Evolutionary conservation across 2,888 invertebrate genomes (phyloP).

Genomic region (Dryocosmus kuriphilus): DNA sequence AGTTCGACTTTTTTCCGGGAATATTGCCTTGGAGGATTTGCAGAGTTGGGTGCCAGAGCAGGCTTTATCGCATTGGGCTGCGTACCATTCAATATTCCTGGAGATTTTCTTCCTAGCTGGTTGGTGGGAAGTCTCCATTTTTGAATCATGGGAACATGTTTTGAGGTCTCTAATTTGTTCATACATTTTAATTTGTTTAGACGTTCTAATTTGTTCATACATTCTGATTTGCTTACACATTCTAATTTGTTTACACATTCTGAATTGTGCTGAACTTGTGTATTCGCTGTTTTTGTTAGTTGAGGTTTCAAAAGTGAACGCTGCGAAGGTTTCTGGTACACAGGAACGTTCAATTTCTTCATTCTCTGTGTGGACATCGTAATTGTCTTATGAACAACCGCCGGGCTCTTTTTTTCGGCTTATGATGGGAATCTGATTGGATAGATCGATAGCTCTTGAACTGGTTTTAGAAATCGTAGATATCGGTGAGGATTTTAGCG

Average conservation of each 20-base stretch:
- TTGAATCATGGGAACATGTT: no score
- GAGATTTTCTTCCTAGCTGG: neutral
- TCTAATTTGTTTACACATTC: neutral
- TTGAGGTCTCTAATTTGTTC: no score
- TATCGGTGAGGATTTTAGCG: conserved; percentile 49
- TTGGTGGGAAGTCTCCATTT: neutral
- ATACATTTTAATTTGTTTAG: no score
- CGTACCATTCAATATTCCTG: neutral
- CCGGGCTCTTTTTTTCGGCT: neutral
- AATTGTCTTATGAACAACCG: neutral
- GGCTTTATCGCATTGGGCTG: neutral
- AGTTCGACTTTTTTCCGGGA: neutral
- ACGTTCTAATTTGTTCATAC: no score
- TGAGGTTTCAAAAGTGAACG: conserved; percentile 70
- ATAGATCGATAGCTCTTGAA: conserved; percentile 46
- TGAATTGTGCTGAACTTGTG: neutral
- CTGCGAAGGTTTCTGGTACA: conserved; percentile 67
- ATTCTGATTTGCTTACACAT: no score
- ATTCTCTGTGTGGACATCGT: neutral
- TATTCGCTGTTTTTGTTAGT: neutral
- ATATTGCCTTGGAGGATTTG: neutral
- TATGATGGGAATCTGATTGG: neutral
- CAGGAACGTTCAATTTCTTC: neutral
- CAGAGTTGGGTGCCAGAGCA: neutral
- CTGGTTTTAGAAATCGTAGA: conserved; percentile 62